Conservation (phyloP, 2,113 vertebrate species). For the Eira barbara region DNA sequence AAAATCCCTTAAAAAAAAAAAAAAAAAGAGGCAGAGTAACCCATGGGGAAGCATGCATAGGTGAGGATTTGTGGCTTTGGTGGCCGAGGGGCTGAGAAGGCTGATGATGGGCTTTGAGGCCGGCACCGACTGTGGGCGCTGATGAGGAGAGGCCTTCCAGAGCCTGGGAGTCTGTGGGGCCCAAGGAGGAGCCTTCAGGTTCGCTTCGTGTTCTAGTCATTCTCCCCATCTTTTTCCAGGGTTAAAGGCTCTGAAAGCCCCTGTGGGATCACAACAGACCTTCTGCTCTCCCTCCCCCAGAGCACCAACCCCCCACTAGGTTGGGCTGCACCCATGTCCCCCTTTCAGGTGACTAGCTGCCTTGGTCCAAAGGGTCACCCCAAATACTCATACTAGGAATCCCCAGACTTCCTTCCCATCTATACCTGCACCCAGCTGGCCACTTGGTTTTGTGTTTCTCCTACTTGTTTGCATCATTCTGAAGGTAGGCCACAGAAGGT, state of each 20-base stretch:
- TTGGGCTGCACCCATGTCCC: neutral
- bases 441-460: neutral
- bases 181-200: neutral
- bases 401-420: neutral
- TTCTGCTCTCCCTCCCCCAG: neutral
- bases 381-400: neutral
- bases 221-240: neutral
- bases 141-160: neutral
- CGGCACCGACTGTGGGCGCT: neutral
- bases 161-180: neutral
- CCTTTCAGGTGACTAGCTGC: neutral
- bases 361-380: neutral
- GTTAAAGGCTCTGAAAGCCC: no score
- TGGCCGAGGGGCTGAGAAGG: neutral
- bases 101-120: accelerated
- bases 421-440: accelerated
- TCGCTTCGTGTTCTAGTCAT: accelerated
- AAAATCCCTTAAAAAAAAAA: neutral
- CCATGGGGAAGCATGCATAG: neutral
- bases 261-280: neutral
- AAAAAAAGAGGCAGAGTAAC: neutral
- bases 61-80: neutral
- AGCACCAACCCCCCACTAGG: neutral
- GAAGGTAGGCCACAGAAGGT: neutral
- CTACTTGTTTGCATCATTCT: neutral